Conservation (phyloP, 2,113 vertebrate genomes). For the Calyptommatus sinebrachiatus region DNA sequence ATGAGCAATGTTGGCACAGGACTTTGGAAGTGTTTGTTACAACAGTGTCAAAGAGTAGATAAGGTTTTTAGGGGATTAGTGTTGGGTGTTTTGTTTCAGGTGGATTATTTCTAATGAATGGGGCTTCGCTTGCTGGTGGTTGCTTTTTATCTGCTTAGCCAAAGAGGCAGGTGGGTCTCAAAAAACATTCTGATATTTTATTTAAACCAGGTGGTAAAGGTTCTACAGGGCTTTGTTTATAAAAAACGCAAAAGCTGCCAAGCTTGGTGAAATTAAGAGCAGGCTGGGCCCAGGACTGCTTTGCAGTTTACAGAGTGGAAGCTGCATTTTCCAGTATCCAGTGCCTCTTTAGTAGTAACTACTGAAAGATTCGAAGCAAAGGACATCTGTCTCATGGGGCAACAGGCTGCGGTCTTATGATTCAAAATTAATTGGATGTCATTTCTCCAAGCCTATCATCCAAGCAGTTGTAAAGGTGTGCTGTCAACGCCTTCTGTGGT, state of each 20-base stretch:
- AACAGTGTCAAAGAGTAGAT: constrained; percentile 67
- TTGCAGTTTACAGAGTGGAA: background rate
- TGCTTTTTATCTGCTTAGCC: constrained; percentile 10
- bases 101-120: constrained; percentile 53
- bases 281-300: background rate
- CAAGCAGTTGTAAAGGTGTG: background rate
- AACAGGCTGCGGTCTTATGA: background rate
- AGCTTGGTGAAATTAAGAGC: background rate
- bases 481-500: background rate
- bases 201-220: constrained; percentile 7
- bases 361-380: background rate
- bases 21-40: constrained; percentile 66
- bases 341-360: background rate
- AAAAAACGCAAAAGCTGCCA: background rate
- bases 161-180: constrained; percentile 11
- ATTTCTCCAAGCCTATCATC: background rate
- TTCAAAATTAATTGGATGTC: background rate
- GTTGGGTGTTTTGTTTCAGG: constrained; percentile 57
- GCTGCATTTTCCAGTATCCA: background rate
- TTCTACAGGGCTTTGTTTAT: background rate
- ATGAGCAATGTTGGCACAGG: constrained; percentile 57
- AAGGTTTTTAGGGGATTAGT: constrained; percentile 55
- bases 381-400: background rate
- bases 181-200: constrained; percentile 24
- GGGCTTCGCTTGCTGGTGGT: background rate